Percentiles rank a stretch among this genome's conserved stretches.
Evolutionary conservation across 2,113 vertebrate genomes (phyloP).

Genomic region (Numenius arquata): DNA sequence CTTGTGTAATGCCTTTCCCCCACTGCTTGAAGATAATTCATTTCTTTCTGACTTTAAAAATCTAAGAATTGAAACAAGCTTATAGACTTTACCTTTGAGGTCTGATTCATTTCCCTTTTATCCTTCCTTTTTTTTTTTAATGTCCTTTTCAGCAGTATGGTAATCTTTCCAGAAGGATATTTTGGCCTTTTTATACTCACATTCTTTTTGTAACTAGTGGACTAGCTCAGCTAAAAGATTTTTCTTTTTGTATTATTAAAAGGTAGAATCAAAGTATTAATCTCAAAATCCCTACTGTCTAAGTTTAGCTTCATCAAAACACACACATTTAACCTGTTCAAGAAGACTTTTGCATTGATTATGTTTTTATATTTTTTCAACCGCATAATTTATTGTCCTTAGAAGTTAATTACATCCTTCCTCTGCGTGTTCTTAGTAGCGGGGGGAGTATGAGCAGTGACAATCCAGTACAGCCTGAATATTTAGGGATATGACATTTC

Average conservation of each 20-base stretch:
- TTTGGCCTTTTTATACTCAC: not conserved
- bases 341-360: not conserved
- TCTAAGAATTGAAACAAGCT: not conserved
- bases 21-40: slow-evolving; percentile 13
- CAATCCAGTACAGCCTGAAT: not conserved
- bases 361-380: not conserved
- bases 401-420: not conserved
- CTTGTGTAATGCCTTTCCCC: not conserved
- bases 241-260: not conserved
- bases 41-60: slow-evolving; percentile 15
- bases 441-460: not conserved
- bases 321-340: not conserved
- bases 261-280: not conserved
- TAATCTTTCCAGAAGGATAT: slow-evolving; percentile 2
- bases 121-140: not conserved
- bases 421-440: not conserved
- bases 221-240: not conserved
- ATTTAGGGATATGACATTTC: not conserved
- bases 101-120: not conserved
- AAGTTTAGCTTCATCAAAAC: not conserved
- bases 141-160: not conserved
- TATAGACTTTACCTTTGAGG: slow-evolving; percentile 5
- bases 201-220: not conserved
- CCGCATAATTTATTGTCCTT: not conserved
- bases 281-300: not conserved